phyloP scores from a whole-genome alignment of 2,797 vertebrate species.

The Hipposideros larvatus region DNA sequence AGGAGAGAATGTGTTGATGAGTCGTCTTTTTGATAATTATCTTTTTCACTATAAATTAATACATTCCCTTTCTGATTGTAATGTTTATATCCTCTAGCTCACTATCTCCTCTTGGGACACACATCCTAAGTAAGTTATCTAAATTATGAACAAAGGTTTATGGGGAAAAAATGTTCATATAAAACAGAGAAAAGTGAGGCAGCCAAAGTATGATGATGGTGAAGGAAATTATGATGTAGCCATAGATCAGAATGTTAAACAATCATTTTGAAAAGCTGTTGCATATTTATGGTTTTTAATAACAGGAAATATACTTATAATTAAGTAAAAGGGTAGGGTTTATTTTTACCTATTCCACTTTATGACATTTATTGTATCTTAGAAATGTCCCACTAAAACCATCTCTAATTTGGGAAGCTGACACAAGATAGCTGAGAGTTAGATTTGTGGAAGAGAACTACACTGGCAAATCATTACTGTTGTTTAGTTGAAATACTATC shows the following conservation, averaged over 20 bases:
- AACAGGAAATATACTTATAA: background rate
- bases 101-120: background rate
- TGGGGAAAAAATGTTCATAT: background rate
- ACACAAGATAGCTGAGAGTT: slow-evolving; percentile 45
- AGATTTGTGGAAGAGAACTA: slow-evolving; percentile 4
- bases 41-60: slow-evolving; percentile 8
- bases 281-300: slow-evolving; percentile 55
- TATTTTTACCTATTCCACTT: slow-evolving; percentile 43
- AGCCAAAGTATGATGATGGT: background rate
- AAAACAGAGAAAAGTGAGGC: background rate
- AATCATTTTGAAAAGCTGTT: slow-evolving; percentile 53
- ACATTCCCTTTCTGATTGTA: slow-evolving; percentile 12
- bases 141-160: slow-evolving; percentile 44
- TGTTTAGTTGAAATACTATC: slow-evolving; percentile 75
- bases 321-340: slow-evolving; percentile 27
- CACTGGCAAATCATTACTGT: slow-evolving; percentile 46
- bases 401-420: slow-evolving; percentile 63
- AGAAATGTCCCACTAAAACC: slow-evolving; percentile 58
- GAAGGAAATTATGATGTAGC: background rate
- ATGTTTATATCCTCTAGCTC: background rate
- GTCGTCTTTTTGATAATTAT: background rate
- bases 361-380: slow-evolving; percentile 56
- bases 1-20: background rate
- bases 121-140: background rate
- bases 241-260: slow-evolving; percentile 10